phyloP scores from a whole-genome alignment of 2,797 vertebrate species.

The Spea hammondii region DNA sequence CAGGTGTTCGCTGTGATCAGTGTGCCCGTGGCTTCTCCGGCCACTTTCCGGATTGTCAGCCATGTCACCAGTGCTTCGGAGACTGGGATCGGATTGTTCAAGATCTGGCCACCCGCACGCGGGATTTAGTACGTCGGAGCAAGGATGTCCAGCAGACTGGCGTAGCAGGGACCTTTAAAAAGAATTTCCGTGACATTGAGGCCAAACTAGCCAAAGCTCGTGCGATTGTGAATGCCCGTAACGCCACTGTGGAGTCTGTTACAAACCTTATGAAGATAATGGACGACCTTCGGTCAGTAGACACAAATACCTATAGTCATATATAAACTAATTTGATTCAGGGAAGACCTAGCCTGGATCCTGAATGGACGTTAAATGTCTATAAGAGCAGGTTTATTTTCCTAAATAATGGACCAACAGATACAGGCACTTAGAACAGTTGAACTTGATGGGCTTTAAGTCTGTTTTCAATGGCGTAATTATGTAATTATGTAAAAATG shows the following conservation, averaged over 20 bases:
- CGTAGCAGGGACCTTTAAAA: constrained; percentile 80
- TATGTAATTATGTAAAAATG: too few species aligned
- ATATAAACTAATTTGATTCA: constrained; percentile 67
- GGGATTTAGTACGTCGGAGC: constrained; percentile 71
- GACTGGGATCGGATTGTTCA: constrained; percentile 98
- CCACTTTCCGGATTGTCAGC: constrained; percentile 85
- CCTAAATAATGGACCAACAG: too few species aligned
- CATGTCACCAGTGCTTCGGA: constrained; percentile 93
- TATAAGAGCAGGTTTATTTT: too few species aligned
- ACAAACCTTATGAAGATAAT: constrained; percentile 77
- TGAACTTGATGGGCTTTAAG: too few species aligned
- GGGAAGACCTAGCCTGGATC: too few species aligned
- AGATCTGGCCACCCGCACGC: constrained; percentile 81
- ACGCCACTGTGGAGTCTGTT: constrained; percentile 75
- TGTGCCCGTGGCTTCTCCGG: constrained; percentile 93
- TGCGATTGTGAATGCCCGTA: constrained; percentile 80
- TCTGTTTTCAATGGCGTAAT: too few species aligned
- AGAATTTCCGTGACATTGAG: constrained; percentile 78
- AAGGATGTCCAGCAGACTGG: constrained; percentile 85
- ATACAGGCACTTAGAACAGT: too few species aligned
- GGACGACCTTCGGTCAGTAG: constrained; percentile 76
- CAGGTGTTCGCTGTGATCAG: constrained; percentile 92
- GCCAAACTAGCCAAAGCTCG: constrained; percentile 79
- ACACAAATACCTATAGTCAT: constrained; percentile 60
- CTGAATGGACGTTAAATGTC: too few species aligned